Evolutionary conservation across 2,888 invertebrate species (phyloP), one percentile per base, ranked within the genome.

Genomic region (Lapara coniferarum): DNA sequence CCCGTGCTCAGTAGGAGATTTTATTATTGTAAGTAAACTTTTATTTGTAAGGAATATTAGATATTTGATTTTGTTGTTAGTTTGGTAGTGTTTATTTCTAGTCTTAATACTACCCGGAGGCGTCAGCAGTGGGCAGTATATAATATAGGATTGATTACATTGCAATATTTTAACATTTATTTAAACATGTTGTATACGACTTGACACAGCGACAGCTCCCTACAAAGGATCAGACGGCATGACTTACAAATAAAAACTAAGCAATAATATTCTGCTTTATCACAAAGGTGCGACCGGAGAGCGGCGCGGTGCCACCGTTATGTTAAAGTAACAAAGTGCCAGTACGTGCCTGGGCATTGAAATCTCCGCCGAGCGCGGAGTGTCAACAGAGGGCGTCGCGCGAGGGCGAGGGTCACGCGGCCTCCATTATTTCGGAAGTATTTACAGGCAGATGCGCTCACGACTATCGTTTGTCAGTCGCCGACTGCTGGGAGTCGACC

Each of bases 381-480:
- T 16, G 49, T 49, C 19, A 49, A 63, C 63, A 63, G 13, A 63
- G 49, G 46, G 63, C 56, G 25, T 4, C 56, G 13, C 25, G 25
- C 63, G 16, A 46, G 59, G 63, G 46, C 63, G 63, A 49, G 49
- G 49, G 63, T 63, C 63, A 25, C 49, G 49, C 49, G 49, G 3
- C 49, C 49, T 19, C 63, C 19, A 19, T 63, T 19, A 63, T 49
- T 63, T 49, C 19, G 49, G 63, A 6, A 56, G 25, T 25, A 13
- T 63, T n/a, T 63, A 49, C 49, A 63, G 49, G 63, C 63, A 63
- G 63, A 63, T 49, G 49, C 10, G 46, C 19, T 57, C 37, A 12
- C 30, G 25, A 30, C 25, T 25, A 16, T 16, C 10, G 44, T 8
- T 52, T 14, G 52, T 14, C 52, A 14, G 52, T 52, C 52, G 52